Evolutionary conservation across 2,797 vertebrate species (phyloP).

Genomic region (Poecilia velifera): DNA sequence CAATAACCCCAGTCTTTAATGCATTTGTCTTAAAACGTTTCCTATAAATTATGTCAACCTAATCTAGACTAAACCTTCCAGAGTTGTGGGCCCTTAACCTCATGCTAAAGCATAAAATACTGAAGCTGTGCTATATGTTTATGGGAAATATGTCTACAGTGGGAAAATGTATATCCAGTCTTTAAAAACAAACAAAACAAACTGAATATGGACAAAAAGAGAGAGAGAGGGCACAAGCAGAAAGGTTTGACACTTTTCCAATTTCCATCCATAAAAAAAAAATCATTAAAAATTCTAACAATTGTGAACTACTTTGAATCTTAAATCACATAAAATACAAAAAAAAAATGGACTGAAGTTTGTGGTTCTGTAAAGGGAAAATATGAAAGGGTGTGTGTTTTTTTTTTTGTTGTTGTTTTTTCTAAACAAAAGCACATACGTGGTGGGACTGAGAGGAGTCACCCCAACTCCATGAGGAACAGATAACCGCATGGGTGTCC

Average conservation of each 20-base stretch:
- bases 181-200: background rate
- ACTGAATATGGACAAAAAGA: background rate
- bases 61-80: background rate
- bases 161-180: background rate
- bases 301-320: background rate
- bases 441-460: slow-evolving; percentile 66
- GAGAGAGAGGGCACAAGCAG: no score
- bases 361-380: slow-evolving; percentile 3
- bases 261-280: background rate
- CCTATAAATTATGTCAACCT: background rate
- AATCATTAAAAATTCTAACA: background rate
- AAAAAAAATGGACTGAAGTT: background rate
- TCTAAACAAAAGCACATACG: slow-evolving; percentile 66
- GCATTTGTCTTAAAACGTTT: background rate
- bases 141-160: background rate
- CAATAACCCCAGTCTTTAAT: background rate
- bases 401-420: accelerated
- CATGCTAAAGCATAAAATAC: background rate
- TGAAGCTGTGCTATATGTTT: background rate
- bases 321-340: background rate
- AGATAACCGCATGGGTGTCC: slow-evolving; percentile 42
- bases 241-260: background rate
- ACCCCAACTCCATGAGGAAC: slow-evolving; percentile 38
- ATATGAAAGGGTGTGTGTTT: background rate
- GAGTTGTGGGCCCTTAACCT: background rate